Base-by-base conservation (phyloP, 2,888 invertebrate genomes). In the Philaethria dido region DNA sequence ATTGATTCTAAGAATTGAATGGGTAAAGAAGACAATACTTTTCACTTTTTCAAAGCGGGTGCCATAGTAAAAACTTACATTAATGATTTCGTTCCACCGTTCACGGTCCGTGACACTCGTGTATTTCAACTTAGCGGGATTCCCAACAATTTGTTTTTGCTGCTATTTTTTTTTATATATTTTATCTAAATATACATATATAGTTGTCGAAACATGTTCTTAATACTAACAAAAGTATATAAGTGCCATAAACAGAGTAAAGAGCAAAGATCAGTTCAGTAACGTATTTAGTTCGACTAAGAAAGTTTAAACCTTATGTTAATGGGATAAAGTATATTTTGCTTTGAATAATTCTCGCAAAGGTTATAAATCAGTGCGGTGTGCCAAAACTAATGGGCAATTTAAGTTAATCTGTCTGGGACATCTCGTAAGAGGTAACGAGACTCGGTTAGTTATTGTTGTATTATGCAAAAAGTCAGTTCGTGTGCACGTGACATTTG, bases 371-470 rank as follows among this genome's bases (percentile, higher is more conserved):
- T 29, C 54, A 67, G 61, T 66, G 55, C 39, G 67, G 64, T 69
- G 68, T 70, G 66, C 61, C 66, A 62, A 69, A 68, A 68, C 71
- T 84, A 87, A 88, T 87, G 83, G 84, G 78, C 81, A 78, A 84
- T 86, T 86, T 82, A 76, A 77, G 54, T 71, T 78, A 82, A 89
- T 90, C 90, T 80, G 54, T 54, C 60, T 69, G 77, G 83, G 82
- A 80, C 81, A 90, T 90, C 89, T 80, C 63, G 70, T 74, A 74
- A 82, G 80, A 72, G 80, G 70, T 74, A 74, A 82, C 81, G 72
- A 81, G 78, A 76, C 73, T 69, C 55, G 78, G 75, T 74, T 80
- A 71, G 70, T 80, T 82, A 81, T 82, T 74, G 78, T 77, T 72
- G 66, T 72, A 80, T 85, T 83, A 82, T 83, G 77, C 73, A 72